Evolutionary conservation across 2,113 vertebrate species (phyloP), one percentile per base, ranked within the genome.

Genomic region (Danionella cerebrum): DNA sequence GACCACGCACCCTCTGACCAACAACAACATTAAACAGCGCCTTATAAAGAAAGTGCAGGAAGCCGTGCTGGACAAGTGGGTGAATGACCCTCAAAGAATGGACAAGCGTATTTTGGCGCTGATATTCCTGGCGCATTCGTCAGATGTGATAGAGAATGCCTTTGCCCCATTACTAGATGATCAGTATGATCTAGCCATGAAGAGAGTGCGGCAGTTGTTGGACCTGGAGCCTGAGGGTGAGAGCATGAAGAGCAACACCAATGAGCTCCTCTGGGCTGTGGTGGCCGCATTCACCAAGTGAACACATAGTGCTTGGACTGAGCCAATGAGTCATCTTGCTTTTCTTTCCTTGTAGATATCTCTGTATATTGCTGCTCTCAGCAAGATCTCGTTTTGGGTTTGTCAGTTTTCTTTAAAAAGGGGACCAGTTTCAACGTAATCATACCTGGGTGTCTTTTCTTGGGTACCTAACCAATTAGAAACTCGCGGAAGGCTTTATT

Each of bases 21-120:
- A 97, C 85, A 93, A 89, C 86, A 93, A 89, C 79, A 94, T 97
- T 79, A 98, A 98, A 70, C 95, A 95, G 72, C 91, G 93, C 21
- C 92, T 98, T 80, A 93, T 98, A 83, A 94, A 91, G 85, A 95
- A 92, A 82, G 93, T 96, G 8, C 95, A 97, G 67, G 95, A 96
- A 79, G 91, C 91, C 0, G 91, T 97, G 71, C 89, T 97, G 78
- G 92, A 97, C 78, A 92, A 91, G 69, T 98, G 95, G 95, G 93
- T 96, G 58, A 96, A 96, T 0, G 94, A 97, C 80, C 90, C 94
- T 0, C 92, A 95, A 50, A 93, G 93, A 72, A 94, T 97, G 92
- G 95, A 97, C 90, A 95, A 92, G 79, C 91, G 95, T 14, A 69
- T 94, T 82, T 83, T 98, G 60, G 91, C 93, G 2, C 94, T 97